These are phyloP conservation scores for Nasua narica DNA, from an alignment of 2,797 vertebrate genomes.

Conservation along the genomic window DNA sequence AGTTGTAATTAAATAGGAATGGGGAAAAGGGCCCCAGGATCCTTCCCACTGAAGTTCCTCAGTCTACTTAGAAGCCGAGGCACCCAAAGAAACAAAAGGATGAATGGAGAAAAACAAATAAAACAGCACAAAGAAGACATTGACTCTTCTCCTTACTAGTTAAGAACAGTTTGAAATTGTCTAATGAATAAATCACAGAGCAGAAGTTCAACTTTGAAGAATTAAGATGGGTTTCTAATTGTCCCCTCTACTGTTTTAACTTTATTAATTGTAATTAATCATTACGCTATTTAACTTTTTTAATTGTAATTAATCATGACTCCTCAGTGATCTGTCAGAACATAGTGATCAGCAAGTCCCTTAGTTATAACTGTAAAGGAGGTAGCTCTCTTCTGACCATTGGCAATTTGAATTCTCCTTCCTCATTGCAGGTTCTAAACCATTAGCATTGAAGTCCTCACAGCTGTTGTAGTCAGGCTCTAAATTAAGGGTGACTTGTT, in stretches of 20 bases:
- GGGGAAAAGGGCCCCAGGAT: not conserved
- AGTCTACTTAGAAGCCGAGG: not conserved
- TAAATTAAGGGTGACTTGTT: not conserved
- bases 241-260: not conserved
- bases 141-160: not conserved
- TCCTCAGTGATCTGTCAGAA: not conserved
- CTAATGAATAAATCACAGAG: not conserved
- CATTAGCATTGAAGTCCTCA: not conserved
- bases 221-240: not conserved
- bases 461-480: not conserved
- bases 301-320: not conserved
- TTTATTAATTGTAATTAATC: conserved; percentile 31
- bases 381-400: not conserved
- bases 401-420: not conserved
- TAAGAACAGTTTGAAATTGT: not conserved
- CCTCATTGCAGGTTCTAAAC: not conserved
- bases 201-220: not conserved
- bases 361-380: not conserved
- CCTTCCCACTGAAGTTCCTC: not conserved
- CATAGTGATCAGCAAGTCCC: not conserved
- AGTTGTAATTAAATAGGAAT: conserved; percentile 26
- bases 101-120: not conserved
- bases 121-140: not conserved
- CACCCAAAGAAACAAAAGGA: not conserved
- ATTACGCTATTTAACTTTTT: conserved; percentile 1